Evolutionary conservation across 2,113 vertebrate species (phyloP).

Genomic region (Trematocara macrostoma): DNA sequence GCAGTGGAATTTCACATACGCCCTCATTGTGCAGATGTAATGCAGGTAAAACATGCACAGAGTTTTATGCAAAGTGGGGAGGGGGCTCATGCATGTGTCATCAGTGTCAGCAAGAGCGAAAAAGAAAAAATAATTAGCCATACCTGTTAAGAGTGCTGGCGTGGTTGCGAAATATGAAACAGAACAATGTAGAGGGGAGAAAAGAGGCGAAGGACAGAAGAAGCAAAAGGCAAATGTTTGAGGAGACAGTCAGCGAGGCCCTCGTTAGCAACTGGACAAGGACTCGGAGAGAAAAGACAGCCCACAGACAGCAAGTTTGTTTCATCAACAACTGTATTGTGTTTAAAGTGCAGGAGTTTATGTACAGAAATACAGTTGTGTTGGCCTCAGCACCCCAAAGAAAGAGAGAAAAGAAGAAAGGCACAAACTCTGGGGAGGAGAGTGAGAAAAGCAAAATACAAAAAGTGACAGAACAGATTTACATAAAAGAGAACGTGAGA

Average conservation of each 20-base stretch:
- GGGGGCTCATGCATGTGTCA: background rate
- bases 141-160: conserved; percentile 56
- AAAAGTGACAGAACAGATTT: background rate
- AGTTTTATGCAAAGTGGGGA: background rate
- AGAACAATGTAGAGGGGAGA: conserved; percentile 10
- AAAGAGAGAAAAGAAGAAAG: conserved; percentile 77
- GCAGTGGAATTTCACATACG: background rate
- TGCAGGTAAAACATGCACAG: background rate
- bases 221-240: background rate
- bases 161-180: conserved; percentile 39
- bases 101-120: background rate
- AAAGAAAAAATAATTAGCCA: conserved; percentile 39
- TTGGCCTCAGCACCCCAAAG: conserved; percentile 72
- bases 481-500: background rate
- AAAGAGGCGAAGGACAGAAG: conserved; percentile 1
- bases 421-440: conserved; percentile 72
- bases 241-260: background rate
- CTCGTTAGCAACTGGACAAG: background rate
- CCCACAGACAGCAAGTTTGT: conserved; percentile 19
- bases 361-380: conserved; percentile 82
- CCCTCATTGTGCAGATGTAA: background rate
- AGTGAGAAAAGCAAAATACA: conserved; percentile 34
- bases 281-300: conserved; percentile 37
- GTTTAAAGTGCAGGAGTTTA: conserved; percentile 82
- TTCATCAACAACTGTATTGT: conserved; percentile 67